Evolutionary conservation across 2,888 invertebrate species (phyloP), one percentile per base, ranked within the genome.

Genomic region (Geotrupes spiniger): DNA sequence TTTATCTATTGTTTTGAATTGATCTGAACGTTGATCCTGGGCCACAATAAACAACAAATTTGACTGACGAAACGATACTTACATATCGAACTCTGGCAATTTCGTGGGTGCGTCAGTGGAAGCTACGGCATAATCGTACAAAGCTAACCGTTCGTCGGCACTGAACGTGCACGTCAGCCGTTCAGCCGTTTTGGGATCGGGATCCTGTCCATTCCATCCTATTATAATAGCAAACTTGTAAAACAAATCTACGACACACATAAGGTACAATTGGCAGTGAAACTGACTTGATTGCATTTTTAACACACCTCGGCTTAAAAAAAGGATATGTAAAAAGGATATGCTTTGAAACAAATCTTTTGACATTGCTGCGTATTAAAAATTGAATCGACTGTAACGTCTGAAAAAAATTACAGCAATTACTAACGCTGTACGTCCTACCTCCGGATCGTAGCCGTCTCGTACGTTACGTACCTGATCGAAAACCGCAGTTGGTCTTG

Each of bases 131-230:
- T 77, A 79, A 49, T 80, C 76, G 54, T 82, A 76, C 21, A 83
- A 66, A 5, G 77, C 79, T 15, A 78, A 66, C 5, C 82, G 72
- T 70, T 82, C 82, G 57, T 81, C 80, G 1, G 70, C 48, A 0
- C 79, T 75, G 69, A 74, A 81, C 4, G 74, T 71, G 1, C 73
- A 21, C 67, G 73, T 56, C 53, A 70, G 53, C 10, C 72, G 61
- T 54, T 71, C 66, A 10, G 70, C 60, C n/a, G 73, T 72, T 59
- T 64, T 64, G 16, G 72, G 72, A 60, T 71, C 69, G 9, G 64
- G 60, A 51, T 68, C 68, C 46, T 65, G 58, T 38, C 71, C 71
- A 61, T 71, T 69, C 71, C 72, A 72, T 53, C 65, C 72, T 73
- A 57, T 9, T 37, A 38, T 28, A 45, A 53, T 53, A 51, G 49